Base-by-base conservation (phyloP, 2,888 invertebrate species). In the Phanerotoma sp. region DNA sequence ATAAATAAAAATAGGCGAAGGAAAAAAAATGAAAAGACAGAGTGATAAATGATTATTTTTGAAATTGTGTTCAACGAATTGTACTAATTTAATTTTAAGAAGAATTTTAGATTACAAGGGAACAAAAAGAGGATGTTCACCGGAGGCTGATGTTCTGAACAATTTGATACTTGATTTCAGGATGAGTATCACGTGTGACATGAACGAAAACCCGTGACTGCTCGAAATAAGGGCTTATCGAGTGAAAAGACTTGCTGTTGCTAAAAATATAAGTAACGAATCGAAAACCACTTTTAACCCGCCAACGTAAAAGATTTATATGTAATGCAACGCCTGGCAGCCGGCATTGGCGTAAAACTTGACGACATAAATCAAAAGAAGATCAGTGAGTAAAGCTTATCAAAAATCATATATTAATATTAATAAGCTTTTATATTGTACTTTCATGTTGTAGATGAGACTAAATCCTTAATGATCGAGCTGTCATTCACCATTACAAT, bases 261-360 rank as follows among this genome's bases (percentile, higher is more conserved):
- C n/a, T 72, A 74, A 74, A 72, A 71, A 25, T 25, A 70, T 69
- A 73, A 73, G 72, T 73, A 74, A 74, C 73, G 73, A 69, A 73
- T 68, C 70, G 74, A 75, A n/a, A 74, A 74, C 72, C 73, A 74
- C 74, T 74, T 74, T 73, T 72, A 73, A 64, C 71, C 69, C 69
- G 70, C 69, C 69, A 25, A 73, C 62, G 65, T 56, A 56, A 57
- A 70, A 72, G 74, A 75, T 75, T 75, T 75, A 75, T 72, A 73
- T 69, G 41, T 72, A 64, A 69, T 71, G 71, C 73, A 73, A 72
- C 73, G 69, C 68, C 54, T 48, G 20, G 50, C 41, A 30, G 47
- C 33, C 49, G 51, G 64, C 73, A 72, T 70, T 72, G 72, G 71
- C 68, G 69, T 69, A 66, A 66, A 63, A 67, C 68, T 71, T 61